These are phyloP conservation scores for Chelonoidis abingdonii DNA, from an alignment of 2,113 vertebrate species.

Conservation along the genomic window DNA sequence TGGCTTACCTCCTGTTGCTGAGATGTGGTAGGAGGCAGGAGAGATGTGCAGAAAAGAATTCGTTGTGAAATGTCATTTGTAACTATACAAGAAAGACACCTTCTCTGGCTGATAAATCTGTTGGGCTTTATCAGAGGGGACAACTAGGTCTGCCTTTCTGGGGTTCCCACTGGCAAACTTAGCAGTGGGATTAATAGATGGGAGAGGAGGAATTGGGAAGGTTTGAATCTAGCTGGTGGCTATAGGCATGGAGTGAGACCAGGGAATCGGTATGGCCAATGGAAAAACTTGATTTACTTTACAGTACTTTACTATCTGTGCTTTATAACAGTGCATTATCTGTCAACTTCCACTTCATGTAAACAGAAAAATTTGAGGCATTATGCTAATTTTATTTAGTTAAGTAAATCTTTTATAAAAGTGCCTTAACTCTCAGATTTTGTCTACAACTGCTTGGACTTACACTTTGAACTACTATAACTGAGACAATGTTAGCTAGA, in stretches of 20 bases:
- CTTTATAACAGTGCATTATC: neutral
- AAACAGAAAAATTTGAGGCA: fast-evolving
- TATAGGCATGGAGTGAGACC: neutral
- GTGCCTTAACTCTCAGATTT: neutral
- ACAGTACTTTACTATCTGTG: neutral
- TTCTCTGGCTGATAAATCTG: neutral
- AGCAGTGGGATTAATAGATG: neutral
- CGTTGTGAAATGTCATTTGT: neutral
- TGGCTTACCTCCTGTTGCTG: neutral
- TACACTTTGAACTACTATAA: neutral
- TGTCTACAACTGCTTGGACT: neutral
- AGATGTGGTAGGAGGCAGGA: neutral
- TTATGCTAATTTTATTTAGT: neutral
- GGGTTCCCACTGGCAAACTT: neutral
- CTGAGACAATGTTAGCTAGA: neutral
- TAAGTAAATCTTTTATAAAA: neutral
- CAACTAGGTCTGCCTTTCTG: neutral
- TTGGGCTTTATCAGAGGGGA: neutral
- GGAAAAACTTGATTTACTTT: neutral
- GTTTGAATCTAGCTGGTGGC: neutral
- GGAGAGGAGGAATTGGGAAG: neutral
- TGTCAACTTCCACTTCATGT: neutral
- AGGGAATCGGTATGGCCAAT: neutral
- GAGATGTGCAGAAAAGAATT: neutral
- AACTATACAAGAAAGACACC: neutral